Conservation (phyloP, 2,797 vertebrate genomes). For the Danio choprae region DNA sequence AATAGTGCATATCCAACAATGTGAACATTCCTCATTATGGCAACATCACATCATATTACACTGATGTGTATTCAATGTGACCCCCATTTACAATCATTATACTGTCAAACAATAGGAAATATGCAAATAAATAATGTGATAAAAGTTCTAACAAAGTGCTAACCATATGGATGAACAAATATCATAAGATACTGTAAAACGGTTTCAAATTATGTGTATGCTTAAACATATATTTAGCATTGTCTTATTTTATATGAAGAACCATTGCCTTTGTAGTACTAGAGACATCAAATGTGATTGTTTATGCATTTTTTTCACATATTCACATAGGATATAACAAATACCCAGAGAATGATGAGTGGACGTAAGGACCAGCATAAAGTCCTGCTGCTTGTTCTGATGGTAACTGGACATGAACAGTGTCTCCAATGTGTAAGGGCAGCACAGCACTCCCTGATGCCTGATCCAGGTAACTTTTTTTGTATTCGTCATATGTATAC, state of each 20-base stretch:
- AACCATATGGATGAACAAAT: constrained; percentile 7
- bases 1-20: constrained; percentile 41
- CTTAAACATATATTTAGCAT: background rate
- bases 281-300: background rate
- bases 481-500: constrained; percentile 98
- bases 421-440: constrained; percentile 86
- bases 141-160: constrained; percentile 42
- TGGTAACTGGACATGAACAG: constrained; percentile 92
- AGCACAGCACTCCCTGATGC: constrained; percentile 95
- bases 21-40: constrained; percentile 26
- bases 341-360: constrained; percentile 97
- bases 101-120: constrained; percentile 34
- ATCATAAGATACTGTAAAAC: background rate
- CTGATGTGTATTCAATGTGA: constrained; percentile 35
- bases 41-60: constrained; percentile 23
- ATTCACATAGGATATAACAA: constrained; percentile 94
- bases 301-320: constrained; percentile 5
- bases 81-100: constrained; percentile 27
- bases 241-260: background rate
- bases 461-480: constrained; percentile 95
- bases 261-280: background rate
- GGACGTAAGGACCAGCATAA: constrained; percentile 94
- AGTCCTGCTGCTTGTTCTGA: constrained; percentile 97
- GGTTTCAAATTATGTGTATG: constrained; percentile 18
- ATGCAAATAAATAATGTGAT: constrained; percentile 37